Evolutionary conservation across 2,797 vertebrate genomes (phyloP).

Genomic region (Arctocebus calabarensis): DNA sequence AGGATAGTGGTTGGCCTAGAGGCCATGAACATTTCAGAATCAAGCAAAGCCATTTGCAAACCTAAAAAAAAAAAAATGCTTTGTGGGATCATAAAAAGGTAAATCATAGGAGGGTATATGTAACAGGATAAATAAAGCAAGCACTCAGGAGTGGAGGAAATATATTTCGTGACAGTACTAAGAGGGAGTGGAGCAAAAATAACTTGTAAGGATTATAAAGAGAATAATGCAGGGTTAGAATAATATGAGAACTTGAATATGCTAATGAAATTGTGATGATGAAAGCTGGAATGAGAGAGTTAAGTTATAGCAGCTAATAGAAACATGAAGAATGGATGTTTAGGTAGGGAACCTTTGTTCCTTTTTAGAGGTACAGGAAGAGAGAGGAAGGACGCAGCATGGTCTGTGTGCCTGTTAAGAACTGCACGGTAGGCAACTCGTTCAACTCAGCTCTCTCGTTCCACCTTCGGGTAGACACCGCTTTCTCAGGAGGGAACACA

Average conservation of each 20-base stretch:
- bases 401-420: not conserved
- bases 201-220: conserved; percentile 75
- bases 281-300: conserved; percentile 54
- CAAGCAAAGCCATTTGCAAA: conserved; percentile 32
- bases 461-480: not conserved
- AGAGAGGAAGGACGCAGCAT: not conserved
- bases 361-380: not conserved
- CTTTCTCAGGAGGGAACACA: not conserved
- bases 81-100: not conserved
- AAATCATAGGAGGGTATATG: not conserved
- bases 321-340: conserved; percentile 38
- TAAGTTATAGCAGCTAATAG: conserved; percentile 49
- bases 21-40: not conserved
- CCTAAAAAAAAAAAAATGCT: not conserved
- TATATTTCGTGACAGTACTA: conserved; percentile 54
- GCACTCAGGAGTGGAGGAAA: conserved; percentile 53
- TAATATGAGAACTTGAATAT: conserved; percentile 74
- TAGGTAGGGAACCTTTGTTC: not conserved
- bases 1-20: not conserved
- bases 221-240: conserved; percentile 71
- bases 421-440: not conserved
- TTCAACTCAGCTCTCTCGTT: not conserved
- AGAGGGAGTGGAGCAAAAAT: conserved; percentile 68
- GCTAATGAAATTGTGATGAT: conserved; percentile 62
- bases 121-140: conserved; percentile 65